These are phyloP conservation scores for Hemitrygon akajei DNA, from an alignment of 2,797 vertebrate genomes.

Conservation along the genomic window DNA sequence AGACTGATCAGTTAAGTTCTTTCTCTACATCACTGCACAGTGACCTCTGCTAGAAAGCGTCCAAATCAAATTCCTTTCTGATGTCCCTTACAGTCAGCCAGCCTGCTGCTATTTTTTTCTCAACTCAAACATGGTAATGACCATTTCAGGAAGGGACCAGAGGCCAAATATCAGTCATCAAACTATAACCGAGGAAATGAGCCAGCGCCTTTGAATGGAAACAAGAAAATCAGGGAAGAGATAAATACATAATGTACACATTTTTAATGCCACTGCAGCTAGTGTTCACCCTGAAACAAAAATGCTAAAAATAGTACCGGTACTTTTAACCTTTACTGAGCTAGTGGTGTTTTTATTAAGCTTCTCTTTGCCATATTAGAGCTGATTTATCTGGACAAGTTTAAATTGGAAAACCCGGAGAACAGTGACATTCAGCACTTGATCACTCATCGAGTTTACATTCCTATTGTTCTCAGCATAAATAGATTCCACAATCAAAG, in stretches of 20 bases:
- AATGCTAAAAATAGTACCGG: conserved; percentile 1
- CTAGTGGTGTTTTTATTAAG: conserved; percentile 19
- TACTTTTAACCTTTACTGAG: conserved; percentile 5
- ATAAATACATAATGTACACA: neutral
- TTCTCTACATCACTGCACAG: neutral
- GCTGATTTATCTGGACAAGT: conserved; percentile 22
- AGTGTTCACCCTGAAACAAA: neutral
- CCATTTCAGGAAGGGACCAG: neutral
- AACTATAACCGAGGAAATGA: neutral
- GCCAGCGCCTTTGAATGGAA: neutral
- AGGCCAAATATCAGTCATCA: neutral
- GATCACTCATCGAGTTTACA: conserved; percentile 14
- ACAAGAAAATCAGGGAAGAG: neutral
- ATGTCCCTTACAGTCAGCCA: neutral
- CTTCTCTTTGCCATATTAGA: neutral
- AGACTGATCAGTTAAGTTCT: neutral
- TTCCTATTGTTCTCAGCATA: neutral
- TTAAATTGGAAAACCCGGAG: conserved; percentile 23
- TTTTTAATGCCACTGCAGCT: neutral
- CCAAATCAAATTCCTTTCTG: neutral
- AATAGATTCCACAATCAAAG: neutral
- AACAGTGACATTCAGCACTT: neutral
- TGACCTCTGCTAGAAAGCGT: neutral
- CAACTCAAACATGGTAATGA: neutral
- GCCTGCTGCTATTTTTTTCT: neutral